Evolutionary conservation across 2,797 vertebrate genomes (phyloP), one percentile per base, ranked within the genome.

Genomic region (Mastacembelus armatus): DNA sequence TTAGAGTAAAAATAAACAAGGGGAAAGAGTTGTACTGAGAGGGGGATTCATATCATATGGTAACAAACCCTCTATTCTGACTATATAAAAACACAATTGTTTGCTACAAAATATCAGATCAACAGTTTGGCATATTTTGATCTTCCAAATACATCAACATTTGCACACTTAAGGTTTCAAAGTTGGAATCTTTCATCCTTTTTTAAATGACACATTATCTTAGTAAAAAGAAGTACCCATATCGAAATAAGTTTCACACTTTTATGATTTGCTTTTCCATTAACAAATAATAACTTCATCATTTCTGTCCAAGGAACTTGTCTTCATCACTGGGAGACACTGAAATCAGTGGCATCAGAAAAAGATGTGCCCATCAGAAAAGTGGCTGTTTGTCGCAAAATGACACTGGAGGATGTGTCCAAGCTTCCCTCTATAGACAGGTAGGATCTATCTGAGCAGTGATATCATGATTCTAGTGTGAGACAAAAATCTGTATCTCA

Each of bases 401-500:
- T 90, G 84, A 82, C 29, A 14, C 65, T 92, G 22, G 49, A 87
- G 18, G 87, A 83, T 10, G 10, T 74, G 8, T 12, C 68, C 29
- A 43, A 45, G 12, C 81, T 89, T 39, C 74, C 76, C 10, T 4
- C 44, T 14, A n/a, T 62, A 40, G 60, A 85, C 66, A 78, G 84
- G 84, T 91, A 78, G 11, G 32, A 39, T 0, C 15, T 24, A 30
- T 22, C 16, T n/a, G 33, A 42, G 15, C 8, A 0, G 10, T 48
- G 2, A 62, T 30, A 21, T 38, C 0, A 64, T 9, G 55, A 66
- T 22, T n/a, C n/a, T n/a, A n/a, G n/a, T n/a, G n/a, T n/a, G n/a
- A n/a, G n/a, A n/a, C n/a, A n/a, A 52, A 26, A 45, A 42, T 6
- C 9, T 10, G 24, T 32, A 18, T 33, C 0, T 47, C 15, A 29